Evolutionary conservation across 2,888 invertebrate species (phyloP).

Genomic region (Hofmannophila pseudospretella): DNA sequence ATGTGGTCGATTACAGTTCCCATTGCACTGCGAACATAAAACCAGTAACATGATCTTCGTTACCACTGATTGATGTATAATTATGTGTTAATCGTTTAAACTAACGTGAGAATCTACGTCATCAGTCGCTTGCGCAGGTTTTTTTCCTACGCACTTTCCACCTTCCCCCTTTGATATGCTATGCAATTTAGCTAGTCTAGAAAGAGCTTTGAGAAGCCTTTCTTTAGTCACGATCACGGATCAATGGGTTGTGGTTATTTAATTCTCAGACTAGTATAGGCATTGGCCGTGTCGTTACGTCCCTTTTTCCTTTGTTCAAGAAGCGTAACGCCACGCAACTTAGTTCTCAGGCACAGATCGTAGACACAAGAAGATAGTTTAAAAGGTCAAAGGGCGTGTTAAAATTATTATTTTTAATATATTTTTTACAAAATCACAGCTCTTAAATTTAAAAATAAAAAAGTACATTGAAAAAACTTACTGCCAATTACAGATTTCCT

Average conservation of each 20-base stretch:
- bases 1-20: no score
- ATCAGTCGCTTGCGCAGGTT: constrained; percentile 29
- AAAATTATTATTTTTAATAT: no score
- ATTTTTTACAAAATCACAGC: no score
- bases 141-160: constrained; percentile 43
- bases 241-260: constrained; percentile 35
- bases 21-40: no score
- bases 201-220: constrained; percentile 22
- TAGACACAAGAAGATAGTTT: no score
- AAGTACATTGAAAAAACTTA: no score
- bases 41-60: constrained; percentile 9
- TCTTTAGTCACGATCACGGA: constrained; percentile 17
- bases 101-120: constrained; percentile 42
- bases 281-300: constrained; percentile 43
- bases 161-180: constrained; percentile 33
- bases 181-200: constrained; percentile 20
- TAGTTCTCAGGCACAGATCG: constrained; percentile 41
- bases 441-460: no score
- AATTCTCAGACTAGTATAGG: constrained; percentile 54
- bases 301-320: constrained; percentile 68
- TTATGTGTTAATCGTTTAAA: constrained; percentile 9
- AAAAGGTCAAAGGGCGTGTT: no score
- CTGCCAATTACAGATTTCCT: no score
- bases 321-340: constrained; percentile 67
- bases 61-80: constrained; percentile 5